phyloP scores from a whole-genome alignment of 1,140 invertebrate genomes.

The Pygmarrhopalites habei region DNA sequence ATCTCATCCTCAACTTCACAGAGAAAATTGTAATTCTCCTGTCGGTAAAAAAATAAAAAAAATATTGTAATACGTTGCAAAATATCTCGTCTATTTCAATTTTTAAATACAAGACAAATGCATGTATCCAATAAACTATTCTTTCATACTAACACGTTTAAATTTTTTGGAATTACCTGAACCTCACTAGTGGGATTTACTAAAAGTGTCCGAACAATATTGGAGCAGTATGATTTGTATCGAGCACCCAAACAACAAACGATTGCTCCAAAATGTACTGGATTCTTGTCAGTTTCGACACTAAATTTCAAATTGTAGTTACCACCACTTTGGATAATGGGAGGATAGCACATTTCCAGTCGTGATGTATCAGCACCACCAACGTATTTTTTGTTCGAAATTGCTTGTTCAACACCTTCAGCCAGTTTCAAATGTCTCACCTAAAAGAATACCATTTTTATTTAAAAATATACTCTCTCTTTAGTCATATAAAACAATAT shows the following conservation, averaged over 20 bases:
- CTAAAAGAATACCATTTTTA: conserved; percentile 25
- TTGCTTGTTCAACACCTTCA: conserved; percentile 85
- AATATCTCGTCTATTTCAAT: not conserved
- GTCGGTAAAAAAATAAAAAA: conserved; percentile 41
- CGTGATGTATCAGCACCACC: conserved; percentile 68
- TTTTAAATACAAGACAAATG: not conserved
- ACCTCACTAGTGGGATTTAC: conserved; percentile 81
- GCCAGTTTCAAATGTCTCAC: conserved; percentile 84
- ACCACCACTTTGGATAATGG: conserved; percentile 97
- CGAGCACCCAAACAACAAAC: conserved; percentile 88
- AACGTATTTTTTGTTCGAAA: conserved; percentile 90
- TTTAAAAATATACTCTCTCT: not conserved
- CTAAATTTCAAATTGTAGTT: conserved; percentile 97
- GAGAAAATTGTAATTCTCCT: conserved; percentile 90
- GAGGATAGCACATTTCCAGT: conserved; percentile 95
- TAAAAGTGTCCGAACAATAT: conserved; percentile 93
- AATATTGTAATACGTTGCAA: not conserved
- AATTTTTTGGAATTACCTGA: conserved; percentile 49
- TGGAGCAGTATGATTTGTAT: conserved; percentile 98
- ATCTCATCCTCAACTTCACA: conserved; percentile 87
- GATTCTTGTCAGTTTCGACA: conserved; percentile 85
- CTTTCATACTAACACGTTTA: not conserved
- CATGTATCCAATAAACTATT: no score
- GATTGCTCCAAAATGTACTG: conserved; percentile 91
- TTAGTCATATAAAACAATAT: not conserved